A percentile compares a stretch with the other conserved stretches of the same genome.
These are phyloP conservation scores for Sturmia bella DNA, from an alignment of 2,888 invertebrate species.

Conservation along the genomic window DNA sequence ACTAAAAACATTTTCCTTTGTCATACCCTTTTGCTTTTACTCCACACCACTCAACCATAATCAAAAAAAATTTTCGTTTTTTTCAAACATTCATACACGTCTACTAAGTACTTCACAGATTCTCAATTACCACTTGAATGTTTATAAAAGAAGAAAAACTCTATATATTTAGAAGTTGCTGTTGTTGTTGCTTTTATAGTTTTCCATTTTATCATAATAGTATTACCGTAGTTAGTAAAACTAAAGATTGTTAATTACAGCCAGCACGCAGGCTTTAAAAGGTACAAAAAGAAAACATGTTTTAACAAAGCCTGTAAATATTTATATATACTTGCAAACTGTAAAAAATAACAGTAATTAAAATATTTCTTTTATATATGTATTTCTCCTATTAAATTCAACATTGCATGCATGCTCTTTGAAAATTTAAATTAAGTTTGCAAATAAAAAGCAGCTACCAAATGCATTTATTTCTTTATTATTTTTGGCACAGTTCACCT, in stretches of 20 bases:
- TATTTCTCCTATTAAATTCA: not conserved
- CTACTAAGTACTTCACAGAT: slow-evolving; percentile 51
- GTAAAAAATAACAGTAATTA: no score
- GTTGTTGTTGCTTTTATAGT: slow-evolving; percentile 15
- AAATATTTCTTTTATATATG: slow-evolving; percentile 3
- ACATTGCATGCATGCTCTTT: not conserved
- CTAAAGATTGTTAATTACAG: slow-evolving; percentile 65
- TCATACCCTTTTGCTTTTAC: not conserved
- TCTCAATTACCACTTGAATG: slow-evolving; percentile 64
- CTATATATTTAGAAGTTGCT: not conserved
- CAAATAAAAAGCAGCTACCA: slow-evolving; percentile 1
- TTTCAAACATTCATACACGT: slow-evolving; percentile 45
- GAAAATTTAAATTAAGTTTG: slow-evolving; percentile 26
- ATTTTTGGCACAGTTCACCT: slow-evolving; percentile 62
- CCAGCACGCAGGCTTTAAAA: slow-evolving; percentile 39
- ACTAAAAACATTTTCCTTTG: not conserved
- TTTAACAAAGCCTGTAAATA: not conserved
- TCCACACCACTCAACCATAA: slow-evolving; percentile 8
- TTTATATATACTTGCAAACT: not conserved
- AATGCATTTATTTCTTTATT: slow-evolving; percentile 54
- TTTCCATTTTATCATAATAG: slow-evolving; percentile 35
- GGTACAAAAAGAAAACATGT: not conserved
- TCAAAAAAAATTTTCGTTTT: not conserved
- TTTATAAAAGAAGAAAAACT: slow-evolving; percentile 36
- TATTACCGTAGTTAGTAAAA: slow-evolving; percentile 54